A percentile compares a stretch with the other conserved stretches of the same genome.
These are phyloP conservation scores for Elgonia sp. DNA, from an alignment of 2,888 invertebrate genomes.

Conservation along the genomic window DNA sequence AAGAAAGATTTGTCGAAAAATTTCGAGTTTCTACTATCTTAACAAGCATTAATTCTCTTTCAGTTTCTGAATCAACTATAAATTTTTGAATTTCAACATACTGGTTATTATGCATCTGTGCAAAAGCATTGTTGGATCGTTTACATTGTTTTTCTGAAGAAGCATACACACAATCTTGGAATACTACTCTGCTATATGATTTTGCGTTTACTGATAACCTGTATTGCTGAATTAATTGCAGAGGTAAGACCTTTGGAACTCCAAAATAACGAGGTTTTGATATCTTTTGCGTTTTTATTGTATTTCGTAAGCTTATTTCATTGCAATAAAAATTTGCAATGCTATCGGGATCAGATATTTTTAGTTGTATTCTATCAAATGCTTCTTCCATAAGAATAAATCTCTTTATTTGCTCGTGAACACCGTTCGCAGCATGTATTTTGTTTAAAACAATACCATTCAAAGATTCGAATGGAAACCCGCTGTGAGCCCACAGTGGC, in stretches of 20 bases:
- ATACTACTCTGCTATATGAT: conserved; percentile 33
- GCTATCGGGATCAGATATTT: too few relatives aligned
- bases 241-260: neutral
- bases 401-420: conserved; percentile 53
- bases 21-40: conserved; percentile 1
- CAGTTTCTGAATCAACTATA: neutral
- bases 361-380: neutral
- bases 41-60: conserved; percentile 13
- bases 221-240: conserved; percentile 17
- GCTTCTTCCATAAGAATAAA: conserved; percentile 14
- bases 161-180: conserved; percentile 8
- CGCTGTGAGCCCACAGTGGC: conserved; percentile 28
- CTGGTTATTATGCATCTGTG: neutral
- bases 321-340: conserved; percentile 8
- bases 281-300: neutral
- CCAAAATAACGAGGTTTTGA: conserved; percentile 42
- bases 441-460: conserved; percentile 49
- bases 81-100: conserved; percentile 16
- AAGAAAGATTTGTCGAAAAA: neutral
- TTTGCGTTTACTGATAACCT: conserved; percentile 17
- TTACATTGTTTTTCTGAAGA: neutral
- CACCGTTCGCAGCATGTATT: conserved; percentile 54
- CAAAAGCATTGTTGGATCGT: conserved; percentile 26
- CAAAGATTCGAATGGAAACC: conserved; percentile 44
- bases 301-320: conserved; percentile 15